These are phyloP conservation scores for Spodoptera litura DNA, from an alignment of 1,140 invertebrate species.

Conservation along the genomic window DNA sequence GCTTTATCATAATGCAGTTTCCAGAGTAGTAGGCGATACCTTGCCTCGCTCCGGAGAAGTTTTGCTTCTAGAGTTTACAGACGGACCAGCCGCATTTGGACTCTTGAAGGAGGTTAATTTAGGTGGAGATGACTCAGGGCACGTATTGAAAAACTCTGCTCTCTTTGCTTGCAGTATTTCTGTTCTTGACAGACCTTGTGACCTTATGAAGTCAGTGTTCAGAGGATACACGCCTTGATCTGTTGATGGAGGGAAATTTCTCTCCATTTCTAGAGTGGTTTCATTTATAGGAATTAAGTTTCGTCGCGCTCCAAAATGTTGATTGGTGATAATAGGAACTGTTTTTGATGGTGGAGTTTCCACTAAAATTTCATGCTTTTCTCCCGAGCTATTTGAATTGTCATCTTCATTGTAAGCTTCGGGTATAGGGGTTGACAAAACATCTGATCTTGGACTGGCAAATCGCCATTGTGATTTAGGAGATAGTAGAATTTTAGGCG, in stretches of 20 bases:
- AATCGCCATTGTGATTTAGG: slow-evolving; percentile 91
- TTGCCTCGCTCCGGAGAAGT: slow-evolving; percentile 75
- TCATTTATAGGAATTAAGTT: slow-evolving; percentile 79
- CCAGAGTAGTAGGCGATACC: slow-evolving; percentile 84
- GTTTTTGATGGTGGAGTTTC: slow-evolving; percentile 72
- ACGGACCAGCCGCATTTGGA: slow-evolving; percentile 56
- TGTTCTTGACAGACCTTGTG: slow-evolving; percentile 74
- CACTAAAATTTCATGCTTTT: slow-evolving; percentile 77
- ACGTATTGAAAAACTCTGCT: slow-evolving; percentile 85
- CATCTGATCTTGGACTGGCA: slow-evolving; percentile 91
- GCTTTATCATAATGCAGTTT: slow-evolving; percentile 87
- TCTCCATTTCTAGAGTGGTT: slow-evolving; percentile 66
- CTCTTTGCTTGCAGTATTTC: slow-evolving; percentile 86
- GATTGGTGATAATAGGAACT: slow-evolving; percentile 82
- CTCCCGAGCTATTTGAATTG: slow-evolving; percentile 84
- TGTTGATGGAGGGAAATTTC: slow-evolving; percentile 58
- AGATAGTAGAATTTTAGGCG: slow-evolving; percentile 89
- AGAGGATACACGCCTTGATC: slow-evolving; percentile 77
- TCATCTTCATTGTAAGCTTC: slow-evolving; percentile 93
- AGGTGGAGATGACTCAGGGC: slow-evolving; percentile 70
- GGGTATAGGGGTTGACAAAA: slow-evolving; percentile 94
- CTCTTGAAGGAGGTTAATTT: slow-evolving; percentile 77
- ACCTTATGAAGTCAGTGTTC: slow-evolving; percentile 64
- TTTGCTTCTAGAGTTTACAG: slow-evolving; percentile 60
- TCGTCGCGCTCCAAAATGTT: slow-evolving; percentile 80